Evolutionary conservation across 2,797 vertebrate species (phyloP), one percentile per base, ranked within the genome.

Genomic region (Trematomus bernacchii): DNA sequence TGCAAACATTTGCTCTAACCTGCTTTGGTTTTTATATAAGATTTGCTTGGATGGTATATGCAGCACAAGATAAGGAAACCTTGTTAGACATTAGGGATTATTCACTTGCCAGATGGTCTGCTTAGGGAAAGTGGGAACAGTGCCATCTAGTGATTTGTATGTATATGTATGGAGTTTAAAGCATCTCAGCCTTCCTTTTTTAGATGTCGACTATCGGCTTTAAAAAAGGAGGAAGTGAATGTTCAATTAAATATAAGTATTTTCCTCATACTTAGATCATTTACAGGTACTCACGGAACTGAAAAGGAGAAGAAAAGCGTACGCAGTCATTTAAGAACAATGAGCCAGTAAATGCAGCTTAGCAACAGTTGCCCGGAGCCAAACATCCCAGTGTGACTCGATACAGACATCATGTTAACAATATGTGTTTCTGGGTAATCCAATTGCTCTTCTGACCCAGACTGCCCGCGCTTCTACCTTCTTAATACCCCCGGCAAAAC

Each of bases 91-190:
- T 6, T 6, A 58, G 62, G 51, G 71, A 77, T 67, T 77, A 21
- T 68, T 71, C 72, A 71, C 54, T 76, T 66, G 60, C 19, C 64
- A 68, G 62, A 47, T 44, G 23, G 27, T 47, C 51, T 54, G 55
- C 43, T 76, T 47, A 42, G 52, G 85, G 19, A 75, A 90, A 93
- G 91, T 86, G 86, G 71, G 77, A 92, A 93, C 91, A 93, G 88
- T 92, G 93, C 89, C 91, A 92, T 93, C 92, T 93, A 93, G 92
- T 93, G 92, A 79, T 40, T 55, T 51, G 10, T n/a, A 63, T 66
- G 14, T 16, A 60, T 30, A 61, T 68, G 40, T 14, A 62, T 76
- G 55, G 18, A 59, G 21, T 64, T 42, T 47, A 6, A 66, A 76
- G 57, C 16, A 55, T 63, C 33, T 63, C 15, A 59, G n/a, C 33